Evolutionary conservation across 2,113 vertebrate species (phyloP), one percentile per base, ranked within the genome.

Genomic region (Triplophysa tibetana): DNA sequence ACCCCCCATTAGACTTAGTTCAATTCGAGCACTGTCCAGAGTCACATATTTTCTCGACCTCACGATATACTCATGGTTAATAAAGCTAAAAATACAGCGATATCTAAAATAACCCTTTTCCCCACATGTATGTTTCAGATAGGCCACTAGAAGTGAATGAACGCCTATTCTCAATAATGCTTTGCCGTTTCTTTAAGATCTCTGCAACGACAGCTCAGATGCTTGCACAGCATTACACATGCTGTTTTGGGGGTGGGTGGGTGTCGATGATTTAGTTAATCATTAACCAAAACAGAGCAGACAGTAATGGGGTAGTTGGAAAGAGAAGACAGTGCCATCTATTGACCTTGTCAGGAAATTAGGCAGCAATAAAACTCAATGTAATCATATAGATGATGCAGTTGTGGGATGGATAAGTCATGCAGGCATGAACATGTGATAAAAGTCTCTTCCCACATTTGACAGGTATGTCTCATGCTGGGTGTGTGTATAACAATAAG

Each of bases 261-360:
- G 21, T 45, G 26, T n/a, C 3, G 21, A 23, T 50, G 56, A 63
- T 50, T 80, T 58, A 65, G 45, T 61, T 81, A 69, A 60, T 29
- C 67, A 77, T 26, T 68, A 38, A 62, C 69, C 66, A 64, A 26
- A 54, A 58, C 58, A 56, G 13, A 17, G 23, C 21, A 68, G 75
- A 58, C 33, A 45, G 75, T 38, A 76, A 75, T 24, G 21, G 24
- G 38, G 21, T 56, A 79, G 48, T 12, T 61, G 64, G 65, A 62
- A 41, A 72, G 82, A 77, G 79, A 84, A 79, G 83, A 86, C 80
- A 86, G 76, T 77, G 85, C 82, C 82, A 80, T 84, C 82, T 86
- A 80, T 86, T 80, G 82, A 78, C 77, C 62, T 50, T 21, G 4
- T 41, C 8, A 41, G 61, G 61, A 75, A 82, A 62, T 19, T 19